Evolutionary conservation across 2,797 vertebrate genomes (phyloP).

Genomic region (Oreonectes daqikongensis): DNA sequence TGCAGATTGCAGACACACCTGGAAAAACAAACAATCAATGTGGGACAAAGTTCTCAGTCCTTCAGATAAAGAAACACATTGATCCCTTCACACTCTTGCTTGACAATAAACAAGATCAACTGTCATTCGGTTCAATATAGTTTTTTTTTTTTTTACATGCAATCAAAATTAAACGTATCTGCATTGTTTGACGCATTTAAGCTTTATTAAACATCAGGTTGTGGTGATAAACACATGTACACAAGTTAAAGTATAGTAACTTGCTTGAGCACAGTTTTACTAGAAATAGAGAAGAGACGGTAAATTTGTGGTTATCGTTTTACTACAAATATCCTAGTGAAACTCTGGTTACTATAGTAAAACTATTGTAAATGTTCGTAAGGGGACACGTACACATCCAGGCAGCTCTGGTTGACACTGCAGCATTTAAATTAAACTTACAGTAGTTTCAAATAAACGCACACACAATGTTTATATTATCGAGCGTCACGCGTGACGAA

Average conservation of each 20-base stretch:
- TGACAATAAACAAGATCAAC: neutral
- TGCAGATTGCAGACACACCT: conserved; percentile 14
- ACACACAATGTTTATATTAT: neutral
- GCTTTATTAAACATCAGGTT: neutral
- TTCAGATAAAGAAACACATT: neutral
- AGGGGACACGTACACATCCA: too few relatives aligned
- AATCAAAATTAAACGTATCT: neutral
- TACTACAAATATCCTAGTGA: too few relatives aligned
- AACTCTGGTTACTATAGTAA: too few relatives aligned
- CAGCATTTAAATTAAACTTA: too few relatives aligned
- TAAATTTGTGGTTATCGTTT: too few relatives aligned
- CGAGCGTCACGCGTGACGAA: neutral
- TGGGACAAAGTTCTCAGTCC: neutral
- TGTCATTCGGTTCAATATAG: neutral
- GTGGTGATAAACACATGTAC: neutral
- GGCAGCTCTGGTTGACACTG: too few relatives aligned
- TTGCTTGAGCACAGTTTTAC: too few relatives aligned
- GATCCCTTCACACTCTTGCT: neutral
- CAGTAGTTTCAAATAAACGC: neutral
- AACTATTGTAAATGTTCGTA: too few relatives aligned
- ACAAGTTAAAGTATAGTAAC: neutral
- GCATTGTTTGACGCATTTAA: neutral
- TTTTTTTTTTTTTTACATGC: neutral
- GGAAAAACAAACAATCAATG: conserved; percentile 4
- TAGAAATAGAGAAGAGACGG: too few relatives aligned